Conservation (phyloP, 1,140 invertebrate genomes). For the Sesamia nonagrioides region DNA sequence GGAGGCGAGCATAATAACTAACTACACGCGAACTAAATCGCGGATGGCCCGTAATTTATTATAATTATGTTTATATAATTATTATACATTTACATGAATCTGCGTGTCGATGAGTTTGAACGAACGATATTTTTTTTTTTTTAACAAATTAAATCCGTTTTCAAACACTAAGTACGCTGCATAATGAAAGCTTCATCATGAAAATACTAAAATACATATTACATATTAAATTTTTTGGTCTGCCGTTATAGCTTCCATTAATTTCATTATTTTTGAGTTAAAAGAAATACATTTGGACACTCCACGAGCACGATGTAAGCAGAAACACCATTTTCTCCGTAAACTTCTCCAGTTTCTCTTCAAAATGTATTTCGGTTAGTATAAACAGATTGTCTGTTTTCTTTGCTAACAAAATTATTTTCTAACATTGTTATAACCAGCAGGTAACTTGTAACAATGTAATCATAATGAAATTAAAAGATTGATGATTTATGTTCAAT, state of each 20-base stretch:
- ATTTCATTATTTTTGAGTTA: constrained; percentile 8
- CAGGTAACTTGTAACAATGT: constrained; percentile 32
- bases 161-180: neutral
- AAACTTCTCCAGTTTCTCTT: constrained; percentile 18
- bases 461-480: constrained; percentile 7
- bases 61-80: no score
- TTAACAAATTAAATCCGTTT: neutral
- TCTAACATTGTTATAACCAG: constrained; percentile 32
- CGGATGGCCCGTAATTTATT: no score
- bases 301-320: constrained; percentile 4
- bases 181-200: neutral
- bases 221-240: neutral
- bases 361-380: constrained; percentile 15
- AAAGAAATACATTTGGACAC: constrained; percentile 13
- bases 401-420: constrained; percentile 31
- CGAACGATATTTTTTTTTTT: neutral
- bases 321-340: neutral
- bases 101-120: neutral
- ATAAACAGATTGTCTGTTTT: constrained; percentile 28
- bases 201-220: neutral
- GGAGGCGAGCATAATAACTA: no score
- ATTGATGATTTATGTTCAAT: constrained; percentile 1
- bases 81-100: no score
- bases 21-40: no score
- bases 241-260: neutral